Base-by-base conservation (phyloP, 2,797 vertebrate species). In the Acipenser transmontanus region DNA sequence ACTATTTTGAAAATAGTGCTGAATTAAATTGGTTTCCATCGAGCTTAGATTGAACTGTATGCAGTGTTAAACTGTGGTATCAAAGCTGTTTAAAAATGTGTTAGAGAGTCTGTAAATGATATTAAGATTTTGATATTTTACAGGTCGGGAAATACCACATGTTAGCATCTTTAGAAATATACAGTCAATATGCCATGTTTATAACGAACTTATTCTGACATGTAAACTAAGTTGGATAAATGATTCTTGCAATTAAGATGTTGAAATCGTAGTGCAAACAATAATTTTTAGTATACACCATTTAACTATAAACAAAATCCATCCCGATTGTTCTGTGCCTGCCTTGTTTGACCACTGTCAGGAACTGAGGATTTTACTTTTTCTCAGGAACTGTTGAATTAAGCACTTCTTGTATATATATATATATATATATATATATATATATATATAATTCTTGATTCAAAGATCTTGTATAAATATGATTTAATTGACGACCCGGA, bases 261-360 rank as follows among this genome's bases (percentile, higher is more conserved):
- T 76, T 85, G 70, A 81, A 82, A 86, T 82, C 75, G 72, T 75
- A 81, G 74, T 73, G 71, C 73, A 84, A 85, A 82, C 76, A 78
- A 57, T 68, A 79, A 81, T 72, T 74, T 74, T 64, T 69, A 2
- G 71, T 81, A 66, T 61, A 84, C 73, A 78, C 69, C 65, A 62
- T 71, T 73, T 71, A 72, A 70, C 50, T 81, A 74, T 81, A 81
- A 86, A 85, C 78, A 81, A 63, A 69, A 70, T 51, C 50, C 66
- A 70, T 61, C 74, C 62, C 20, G 8, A 65, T 68, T 72, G 12
- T 60, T 68, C 14, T 61, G 62, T 57, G 70, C 17, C 64, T 59
- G 69, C 62, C 59, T 64, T 65, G 69, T 69, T 62, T 51, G 47
- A 57, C 70, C 13, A 61, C 69, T 73, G 70, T 71, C 71, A 47